These are phyloP conservation scores for Suricata suricatta DNA, from an alignment of 2,113 vertebrate species.

Conservation along the genomic window DNA sequence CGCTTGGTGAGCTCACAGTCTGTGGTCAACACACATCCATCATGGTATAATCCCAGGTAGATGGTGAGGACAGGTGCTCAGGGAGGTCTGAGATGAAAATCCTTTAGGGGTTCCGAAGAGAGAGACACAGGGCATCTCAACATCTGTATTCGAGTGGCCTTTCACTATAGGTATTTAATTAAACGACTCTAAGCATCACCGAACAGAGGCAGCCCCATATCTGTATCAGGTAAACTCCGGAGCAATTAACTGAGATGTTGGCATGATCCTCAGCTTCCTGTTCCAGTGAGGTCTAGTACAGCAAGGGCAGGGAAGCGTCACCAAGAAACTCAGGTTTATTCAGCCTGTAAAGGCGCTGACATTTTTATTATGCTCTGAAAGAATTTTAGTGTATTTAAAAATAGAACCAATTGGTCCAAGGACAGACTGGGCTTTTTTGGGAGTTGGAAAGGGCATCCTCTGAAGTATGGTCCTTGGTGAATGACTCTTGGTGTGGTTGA, in stretches of 20 bases:
- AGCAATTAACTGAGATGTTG: neutral
- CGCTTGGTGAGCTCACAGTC: neutral
- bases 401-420: neutral
- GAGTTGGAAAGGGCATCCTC: neutral
- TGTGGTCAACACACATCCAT: neutral
- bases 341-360: neutral
- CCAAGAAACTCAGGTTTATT: neutral
- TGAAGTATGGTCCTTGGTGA: neutral
- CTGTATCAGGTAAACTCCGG: neutral
- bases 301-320: neutral
- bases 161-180: neutral
- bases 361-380: neutral
- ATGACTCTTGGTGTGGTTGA: neutral
- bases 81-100: neutral
- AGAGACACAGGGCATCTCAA: neutral
- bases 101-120: neutral
- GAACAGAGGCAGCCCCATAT: neutral
- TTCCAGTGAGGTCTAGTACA: neutral
- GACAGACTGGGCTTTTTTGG: neutral
- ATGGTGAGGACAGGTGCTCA: neutral
- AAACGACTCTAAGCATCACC: neutral
- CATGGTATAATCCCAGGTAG: neutral
- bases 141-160: neutral
- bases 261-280: neutral
- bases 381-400: neutral